Conservation (phyloP, 2,888 invertebrate species). For the Platynereis dumerilii region DNA sequence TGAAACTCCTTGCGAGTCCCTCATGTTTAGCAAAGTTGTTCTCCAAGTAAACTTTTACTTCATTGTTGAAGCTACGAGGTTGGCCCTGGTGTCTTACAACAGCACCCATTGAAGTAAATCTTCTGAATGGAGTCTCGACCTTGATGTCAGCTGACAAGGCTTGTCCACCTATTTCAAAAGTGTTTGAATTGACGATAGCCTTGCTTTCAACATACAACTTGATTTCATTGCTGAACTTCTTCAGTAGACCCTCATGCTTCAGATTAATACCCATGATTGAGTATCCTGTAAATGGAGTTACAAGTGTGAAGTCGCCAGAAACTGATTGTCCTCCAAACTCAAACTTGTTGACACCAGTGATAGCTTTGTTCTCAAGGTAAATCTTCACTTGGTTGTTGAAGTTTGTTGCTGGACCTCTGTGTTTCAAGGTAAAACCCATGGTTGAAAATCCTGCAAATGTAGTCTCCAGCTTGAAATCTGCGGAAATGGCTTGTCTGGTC, state of each 20-base stretch:
- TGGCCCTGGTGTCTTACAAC: slow-evolving; percentile 27
- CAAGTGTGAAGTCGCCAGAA: not conserved
- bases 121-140: slow-evolving; percentile 14
- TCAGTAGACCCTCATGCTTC: slow-evolving; percentile 2
- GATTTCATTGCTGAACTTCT: not conserved
- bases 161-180: not conserved
- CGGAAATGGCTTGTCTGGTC: not conserved
- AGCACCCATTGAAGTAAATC: not conserved
- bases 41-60: not conserved
- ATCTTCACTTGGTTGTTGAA: slow-evolving; percentile 3
- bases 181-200: not conserved
- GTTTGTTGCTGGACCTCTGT: not conserved
- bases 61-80: slow-evolving; percentile 25
- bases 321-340: not conserved
- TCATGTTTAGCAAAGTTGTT: too few species aligned
- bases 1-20: too few species aligned
- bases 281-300: not conserved
- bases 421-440: slow-evolving; percentile 9
- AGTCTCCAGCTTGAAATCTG: not conserved
- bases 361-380: not conserved
- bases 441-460: not conserved
- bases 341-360: not conserved
- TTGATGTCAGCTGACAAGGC: not conserved
- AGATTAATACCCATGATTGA: not conserved
- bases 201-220: not conserved